Base-by-base conservation (phyloP, 1,140 invertebrate genomes). In the Copidosoma floridanum region DNA sequence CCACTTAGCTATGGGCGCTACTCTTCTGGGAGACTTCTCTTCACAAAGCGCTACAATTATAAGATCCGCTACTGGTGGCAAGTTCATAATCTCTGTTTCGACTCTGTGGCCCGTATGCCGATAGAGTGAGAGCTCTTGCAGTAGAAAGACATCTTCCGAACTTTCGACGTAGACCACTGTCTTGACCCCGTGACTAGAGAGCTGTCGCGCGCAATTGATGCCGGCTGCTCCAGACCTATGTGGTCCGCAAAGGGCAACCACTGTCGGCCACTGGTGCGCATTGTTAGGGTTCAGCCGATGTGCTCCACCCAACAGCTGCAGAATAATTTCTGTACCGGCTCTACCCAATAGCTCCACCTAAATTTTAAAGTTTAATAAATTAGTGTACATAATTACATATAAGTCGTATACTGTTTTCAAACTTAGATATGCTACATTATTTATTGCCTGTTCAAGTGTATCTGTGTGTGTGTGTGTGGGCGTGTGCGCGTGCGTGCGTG, bases 131-230 rank as follows among this genome's bases (percentile, higher is more conserved):
- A 90, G 65, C 72, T 92, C 89, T 62, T 85, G 72, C 60, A 80
- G 55, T 56, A 83, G 54, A 50, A 70, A 78, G 35, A 82, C 60
- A 35, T 80, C 71, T 32, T 78, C 76, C 0, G 81, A 75, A 65
- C 82, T 84, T 63, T 82, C 84, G n/a, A 87, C 76, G 63, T 86
- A 88, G 0, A 92, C 83, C 21, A 87, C 76, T 0, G 89, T 89
- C 56, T 85, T 85, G 0, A 93, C 87, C 24, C 90, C 91, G 71
- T 95, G 92, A 69, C 89, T 88, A 18, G 89, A 86, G 43, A 95
- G 82, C 70, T 94, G 89, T 18, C 93, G 84, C 54, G 90, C 90
- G 62, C 89, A 86, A 46, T 89, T 85, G 8, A 89, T 85, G 53
- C 89, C 90, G 37, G 88, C 84, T 20, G 90, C 91, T 63, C 91